A percentile compares a stretch with the other conserved stretches of the same genome.
phyloP scores from a whole-genome alignment of 35 echinoderm and acorn worm genomes.

The Stichopus chloronotus region DNA sequence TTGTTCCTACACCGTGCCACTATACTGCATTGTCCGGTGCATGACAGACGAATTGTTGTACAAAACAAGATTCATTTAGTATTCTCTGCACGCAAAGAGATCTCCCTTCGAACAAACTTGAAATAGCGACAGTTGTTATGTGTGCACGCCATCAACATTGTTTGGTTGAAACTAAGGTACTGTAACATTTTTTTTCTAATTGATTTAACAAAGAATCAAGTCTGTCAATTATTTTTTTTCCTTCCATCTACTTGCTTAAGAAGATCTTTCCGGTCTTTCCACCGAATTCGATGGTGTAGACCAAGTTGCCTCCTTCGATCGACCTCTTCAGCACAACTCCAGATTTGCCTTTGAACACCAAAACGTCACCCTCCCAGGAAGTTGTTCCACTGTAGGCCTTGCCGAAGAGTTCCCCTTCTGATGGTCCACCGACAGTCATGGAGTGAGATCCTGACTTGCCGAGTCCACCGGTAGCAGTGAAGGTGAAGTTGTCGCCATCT shows the following conservation, averaged over 20 bases:
- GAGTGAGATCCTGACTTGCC: conserved; percentile 43
- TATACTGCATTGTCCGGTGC: no score
- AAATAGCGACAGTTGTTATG: no score
- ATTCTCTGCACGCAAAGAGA: no score
- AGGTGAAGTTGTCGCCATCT: conserved; percentile 79
- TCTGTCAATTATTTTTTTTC: no score
- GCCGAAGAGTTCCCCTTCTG: conserved; percentile 54
- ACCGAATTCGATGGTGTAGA: conserved; percentile 26
- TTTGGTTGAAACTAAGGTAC: no score
- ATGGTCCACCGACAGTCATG: conserved; percentile 66
- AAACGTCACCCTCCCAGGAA: conserved; percentile 33
- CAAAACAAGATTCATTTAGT: no score
- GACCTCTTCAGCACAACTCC: conserved; percentile 37
- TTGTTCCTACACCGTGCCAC: no score
- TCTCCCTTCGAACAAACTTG: no score
- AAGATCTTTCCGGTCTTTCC: conserved; percentile 37
- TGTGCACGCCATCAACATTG: no score
- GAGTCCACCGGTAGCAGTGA: conserved; percentile 57
- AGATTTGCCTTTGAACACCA: conserved; percentile 20
- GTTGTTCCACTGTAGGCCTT: conserved; percentile 33
- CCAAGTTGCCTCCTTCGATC: conserved; percentile 28
- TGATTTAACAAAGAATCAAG: no score
- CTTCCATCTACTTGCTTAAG: conserved; percentile 37
- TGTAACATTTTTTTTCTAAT: no score
- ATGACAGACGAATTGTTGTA: no score